These are phyloP conservation scores for Neolamprologus sp. DNA, from an alignment of 2,113 vertebrate genomes.

Conservation along the genomic window DNA sequence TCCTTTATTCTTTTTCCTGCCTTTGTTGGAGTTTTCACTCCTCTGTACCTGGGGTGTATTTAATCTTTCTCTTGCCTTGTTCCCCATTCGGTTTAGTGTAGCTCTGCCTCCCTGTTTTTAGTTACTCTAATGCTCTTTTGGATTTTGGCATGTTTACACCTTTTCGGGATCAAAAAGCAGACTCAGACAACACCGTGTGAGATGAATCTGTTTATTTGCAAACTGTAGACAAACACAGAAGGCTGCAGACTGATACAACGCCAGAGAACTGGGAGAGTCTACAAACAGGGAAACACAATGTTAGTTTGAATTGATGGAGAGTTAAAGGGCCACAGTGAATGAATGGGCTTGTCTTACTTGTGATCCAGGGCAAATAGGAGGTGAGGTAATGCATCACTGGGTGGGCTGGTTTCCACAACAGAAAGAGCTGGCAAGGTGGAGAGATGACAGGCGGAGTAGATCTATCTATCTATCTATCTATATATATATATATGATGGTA, in stretches of 20 bases:
- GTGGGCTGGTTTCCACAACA: background rate
- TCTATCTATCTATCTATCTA: accelerated
- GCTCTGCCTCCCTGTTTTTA: background rate
- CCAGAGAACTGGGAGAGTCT: background rate
- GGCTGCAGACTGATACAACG: background rate
- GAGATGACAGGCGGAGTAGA: background rate
- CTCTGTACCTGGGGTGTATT: background rate
- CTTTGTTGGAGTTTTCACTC: background rate
- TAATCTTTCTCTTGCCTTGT: background rate
- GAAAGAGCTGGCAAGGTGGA: background rate
- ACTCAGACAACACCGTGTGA: background rate
- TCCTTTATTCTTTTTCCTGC: background rate
- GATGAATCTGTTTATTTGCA: background rate
- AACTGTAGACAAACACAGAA: background rate
- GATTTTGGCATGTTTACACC: background rate
- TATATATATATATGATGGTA: background rate
- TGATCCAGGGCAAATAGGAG: background rate
- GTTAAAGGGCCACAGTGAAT: background rate
- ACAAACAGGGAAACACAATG: background rate
- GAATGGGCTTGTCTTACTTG: background rate
- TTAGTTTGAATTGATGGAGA: background rate
- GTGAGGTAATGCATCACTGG: background rate
- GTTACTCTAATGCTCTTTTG: background rate
- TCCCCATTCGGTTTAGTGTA: background rate
- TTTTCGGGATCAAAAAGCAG: background rate